Percentiles rank a stretch among this genome's conserved stretches.
Evolutionary conservation across 2,113 vertebrate genomes (phyloP).

Genomic region (Pelecanus crispus): DNA sequence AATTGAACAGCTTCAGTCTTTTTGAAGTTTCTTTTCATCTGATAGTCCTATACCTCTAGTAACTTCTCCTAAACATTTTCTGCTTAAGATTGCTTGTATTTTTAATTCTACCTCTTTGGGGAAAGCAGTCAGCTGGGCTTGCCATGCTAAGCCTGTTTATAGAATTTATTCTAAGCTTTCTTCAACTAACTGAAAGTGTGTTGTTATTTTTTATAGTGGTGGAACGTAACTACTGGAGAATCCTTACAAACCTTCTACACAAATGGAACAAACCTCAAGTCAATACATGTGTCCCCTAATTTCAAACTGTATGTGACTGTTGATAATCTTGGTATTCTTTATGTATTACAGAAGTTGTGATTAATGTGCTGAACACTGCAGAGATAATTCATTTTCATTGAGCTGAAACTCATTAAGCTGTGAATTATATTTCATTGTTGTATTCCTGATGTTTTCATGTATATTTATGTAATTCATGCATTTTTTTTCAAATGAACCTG

Average conservation of each 20-base stretch:
- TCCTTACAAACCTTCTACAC: slow-evolving; percentile 93
- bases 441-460: slow-evolving; percentile 24
- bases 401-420: slow-evolving; percentile 55
- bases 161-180: not conserved
- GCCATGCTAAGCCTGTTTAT: not conserved
- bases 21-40: not conserved
- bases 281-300: slow-evolving; percentile 83
- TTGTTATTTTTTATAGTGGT: slow-evolving; percentile 82
- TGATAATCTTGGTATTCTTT: slow-evolving; percentile 94
- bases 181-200: not conserved
- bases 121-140: not conserved
- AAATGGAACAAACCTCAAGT: slow-evolving; percentile 87
- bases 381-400: not conserved
- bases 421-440: slow-evolving; percentile 57
- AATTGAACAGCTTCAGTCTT: not conserved
- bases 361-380: not conserved
- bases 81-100: not conserved
- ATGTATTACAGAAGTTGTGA: slow-evolving; percentile 82
- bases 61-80: not conserved
- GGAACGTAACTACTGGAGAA: slow-evolving; percentile 85
- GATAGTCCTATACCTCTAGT: not conserved
- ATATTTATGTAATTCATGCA: slow-evolving; percentile 6
- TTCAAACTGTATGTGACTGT: slow-evolving; percentile 91
- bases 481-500: slow-evolving; percentile 16
- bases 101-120: not conserved